Evolutionary conservation across 2,113 vertebrate species (phyloP), one percentile per base, ranked within the genome.

Genomic region (Oryzias javanicus): DNA sequence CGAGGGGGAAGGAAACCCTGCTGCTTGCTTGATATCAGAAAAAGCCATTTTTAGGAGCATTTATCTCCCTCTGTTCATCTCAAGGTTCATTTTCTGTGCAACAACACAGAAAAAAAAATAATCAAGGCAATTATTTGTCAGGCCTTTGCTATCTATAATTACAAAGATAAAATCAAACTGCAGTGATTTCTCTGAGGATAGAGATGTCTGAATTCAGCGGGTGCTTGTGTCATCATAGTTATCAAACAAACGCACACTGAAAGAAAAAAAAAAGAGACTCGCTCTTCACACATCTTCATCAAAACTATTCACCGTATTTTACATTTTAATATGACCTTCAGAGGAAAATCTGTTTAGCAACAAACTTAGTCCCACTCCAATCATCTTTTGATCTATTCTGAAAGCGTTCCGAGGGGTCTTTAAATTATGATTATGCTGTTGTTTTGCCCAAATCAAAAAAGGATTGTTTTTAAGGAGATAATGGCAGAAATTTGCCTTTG

Each of bases 21-120:
- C 87, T 88, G 89, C 81, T 86, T 49, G 75, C 83, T 76, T 83
- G 76, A 84, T 86, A 90, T 79, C 87, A 76, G 79, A 78, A 87
- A 22, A 87, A 80, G 75, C 54, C 60, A 71, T 87, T 86, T 87
- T 84, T 80, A 82, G 79, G 76, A 85, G 79, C 84, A 78, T 81
- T 87, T 76, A 76, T 80, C 78, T 78, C 53, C 70, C 76, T 78
- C 78, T 80, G 78, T 78, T 85, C 81, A 76, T 79, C 81, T 78
- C 72, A 80, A 81, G 86, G 85, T 84, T 84, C 83, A 89, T 80
- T 89, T 83, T 83, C 69, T 74, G 72, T 62, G 64, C 79, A 77
- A 86, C 63, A 83, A 74, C 64, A 69, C 58, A 54, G 14, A 8
- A 20, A 42, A 35, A n/a, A 78, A 76, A 78, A 77, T 67, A 81